Evolutionary conservation across 2,888 invertebrate species (phyloP), one percentile per base, ranked within the genome.

Genomic region (Halictus quadricinctus): DNA sequence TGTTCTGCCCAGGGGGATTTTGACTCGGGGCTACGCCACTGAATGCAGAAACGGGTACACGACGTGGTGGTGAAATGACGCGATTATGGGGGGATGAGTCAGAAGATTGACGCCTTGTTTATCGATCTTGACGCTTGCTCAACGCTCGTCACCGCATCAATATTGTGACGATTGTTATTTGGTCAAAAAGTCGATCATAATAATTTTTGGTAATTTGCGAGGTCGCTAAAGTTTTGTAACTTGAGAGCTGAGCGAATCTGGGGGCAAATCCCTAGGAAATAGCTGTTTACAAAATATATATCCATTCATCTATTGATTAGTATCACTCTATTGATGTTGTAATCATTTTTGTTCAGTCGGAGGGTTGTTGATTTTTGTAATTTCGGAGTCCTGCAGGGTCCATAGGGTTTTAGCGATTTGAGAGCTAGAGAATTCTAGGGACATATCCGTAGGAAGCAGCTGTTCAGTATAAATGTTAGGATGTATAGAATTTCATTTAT

Each of bases 101-200:
- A 85, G 89, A 90, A 90, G 89, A 90, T 90, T 84, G 90, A 90
- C 90, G 90, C 88, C 90, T 90, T 90, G 90, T 90, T 89, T 90
- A 90, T 90, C 89, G 90, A 90, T 90, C 88, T 85, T 75, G 76
- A 82, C 79, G 83, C 60, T 36, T 6, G 79, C 72, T 85, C 72
- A 75, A 85, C 80, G 76, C 77, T 84, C 79, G 87, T 83, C 85
- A 43, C 58, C 73, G 48, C 72, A 72, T 79, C 79, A 64, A 79
- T 83, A 87, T 74, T 74, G 54, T 15, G 36, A 36, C 18, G 41
- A 69, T 29, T 36, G 29, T 21, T 21, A 4, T 21, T 29, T 10
- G 8, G 15, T 64, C 64, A 29, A 29, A 15, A 29, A 54, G 54
- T n/a, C 54, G 54, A n/a, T 10, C 8, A 54, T n/a, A 8, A 18